Evolutionary conservation across 23 tunicate species (phyloP), one percentile per base, ranked within the genome.

Genomic region (Ascidia mentula): DNA sequence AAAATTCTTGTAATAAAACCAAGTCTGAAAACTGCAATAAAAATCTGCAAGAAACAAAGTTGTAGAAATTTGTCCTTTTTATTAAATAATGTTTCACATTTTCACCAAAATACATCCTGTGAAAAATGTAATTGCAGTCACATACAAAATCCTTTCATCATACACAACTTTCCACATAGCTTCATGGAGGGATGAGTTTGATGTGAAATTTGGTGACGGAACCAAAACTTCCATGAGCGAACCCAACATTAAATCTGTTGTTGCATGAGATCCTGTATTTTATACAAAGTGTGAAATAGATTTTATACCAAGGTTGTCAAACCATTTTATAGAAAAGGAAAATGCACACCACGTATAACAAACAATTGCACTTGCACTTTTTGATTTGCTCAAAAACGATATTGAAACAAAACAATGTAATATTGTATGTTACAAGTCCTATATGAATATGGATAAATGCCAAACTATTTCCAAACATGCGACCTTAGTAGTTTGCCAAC

Each of bases 1-100:
- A 53, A 53, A 53, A 53, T 26, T 53, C 65, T 53, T 53, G 65
- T 28, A 9, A 53, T 26, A 53, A 53, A 53, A 53, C 65, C 65
- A 53, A 53, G 65, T 53, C 24, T 53, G 65, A 53, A 53, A 53
- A 53, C 65, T 53, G 65, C 65, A 53, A 53, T 53, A 9, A 53
- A 53, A 53, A 53, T 28, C 65, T 53, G 65, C 22, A 53, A 53
- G 2, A 53, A 5, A 5, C 24, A 53, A 53, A 9, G 7, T 9
- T 5, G 65, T 5, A 53, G 24, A 9, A 6, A 53, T 3, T 5
- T 53, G 12, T 5, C 65, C 13, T 20, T 28, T 9, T 28, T 53
- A 53, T 9, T 42, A 42, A 42, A 42, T 9, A 9, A 42, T 42
- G 12, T 42, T 12, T 42, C 15, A 9, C 15, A 42, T 42, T 12